Base-by-base conservation (phyloP, 2,888 invertebrate genomes). In the Morpho deidamia region DNA sequence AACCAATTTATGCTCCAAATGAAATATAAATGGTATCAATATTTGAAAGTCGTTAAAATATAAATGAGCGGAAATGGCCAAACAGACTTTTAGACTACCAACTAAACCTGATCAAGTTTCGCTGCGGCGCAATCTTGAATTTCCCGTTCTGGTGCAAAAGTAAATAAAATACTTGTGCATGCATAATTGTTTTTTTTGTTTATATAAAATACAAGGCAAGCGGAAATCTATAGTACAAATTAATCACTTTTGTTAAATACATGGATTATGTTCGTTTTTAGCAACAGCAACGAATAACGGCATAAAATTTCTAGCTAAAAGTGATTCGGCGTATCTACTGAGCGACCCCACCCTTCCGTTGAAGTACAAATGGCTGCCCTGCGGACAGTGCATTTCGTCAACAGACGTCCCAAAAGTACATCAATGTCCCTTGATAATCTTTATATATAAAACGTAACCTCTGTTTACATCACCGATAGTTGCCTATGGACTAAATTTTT, bases 11-110 rank as follows among this genome's bases (percentile, higher is more conserved):
- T 57, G 40, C 53, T 42, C 44, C 44, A 45, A 44, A 46, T 52
- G 55, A 58, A 61, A 57, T 58, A 58, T 61, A 60, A 57, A 47
- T 40, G 54, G 52, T 54, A 60, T 58, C 60, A 60, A 62, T 57
- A 58, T 60, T 58, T 53, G 56, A 54, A 53, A 60, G 61, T 61
- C 60, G 58, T 58, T 56, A 39, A 60, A 57, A 60, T 54, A 53
- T 58, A 56, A 58, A 62, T 58, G 45, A 40, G 43, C 46, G 23
- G 47, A 43, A 53, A 38, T 44, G 48, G 44, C 40, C 43, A 51
- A 55, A 55, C 51, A 41, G 51, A 41, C 44, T 23, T 23, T 23
- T 23, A 23, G 23, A 23, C 23, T 23, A 23, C 23, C 5, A 23
- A 5, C 23, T 23, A 23, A 23, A 23, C 23, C 23, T 23, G 23